A percentile compares a stretch with the other conserved stretches of the same genome.
Evolutionary conservation across 2,888 invertebrate species (phyloP).

Genomic region (Creontiades dilutus): DNA sequence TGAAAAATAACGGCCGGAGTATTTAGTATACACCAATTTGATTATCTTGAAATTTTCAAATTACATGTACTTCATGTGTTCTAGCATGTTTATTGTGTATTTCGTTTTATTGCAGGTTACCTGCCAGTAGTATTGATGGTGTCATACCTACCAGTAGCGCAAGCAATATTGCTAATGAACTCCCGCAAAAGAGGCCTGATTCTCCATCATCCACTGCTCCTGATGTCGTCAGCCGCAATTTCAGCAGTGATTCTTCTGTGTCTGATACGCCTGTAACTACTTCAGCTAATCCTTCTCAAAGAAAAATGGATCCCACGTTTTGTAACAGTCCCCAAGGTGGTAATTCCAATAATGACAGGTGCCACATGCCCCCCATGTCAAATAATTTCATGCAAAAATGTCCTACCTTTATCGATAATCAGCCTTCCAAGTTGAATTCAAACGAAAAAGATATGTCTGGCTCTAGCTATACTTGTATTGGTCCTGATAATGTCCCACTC

Average conservation of each 20-base stretch:
- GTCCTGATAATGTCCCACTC: constrained; percentile 78
- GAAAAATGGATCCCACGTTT: constrained; percentile 73
- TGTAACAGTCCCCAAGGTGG: constrained; percentile 74
- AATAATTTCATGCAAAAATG: constrained; percentile 74
- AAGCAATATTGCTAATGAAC: constrained; percentile 76
- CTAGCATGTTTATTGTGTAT: background rate
- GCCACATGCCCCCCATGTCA: constrained; percentile 72
- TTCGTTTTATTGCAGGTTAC: constrained; percentile 76
- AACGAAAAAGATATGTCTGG: constrained; percentile 73
- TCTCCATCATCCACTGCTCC: constrained; percentile 80
- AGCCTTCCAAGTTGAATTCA: constrained; percentile 72
- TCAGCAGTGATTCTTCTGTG: constrained; percentile 62
- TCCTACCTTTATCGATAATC: constrained; percentile 75
- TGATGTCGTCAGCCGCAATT: constrained; percentile 71
- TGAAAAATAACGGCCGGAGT: too few relatives aligned
- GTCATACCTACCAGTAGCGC: constrained; percentile 75
- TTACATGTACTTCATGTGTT: too few relatives aligned
- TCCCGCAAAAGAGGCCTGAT: constrained; percentile 77
- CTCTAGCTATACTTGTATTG: constrained; percentile 75
- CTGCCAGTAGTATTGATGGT: constrained; percentile 77
- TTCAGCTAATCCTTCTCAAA: constrained; percentile 71
- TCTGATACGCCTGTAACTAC: constrained; percentile 61
- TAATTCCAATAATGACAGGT: constrained; percentile 76
- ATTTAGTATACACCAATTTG: too few relatives aligned
- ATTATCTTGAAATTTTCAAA: too few relatives aligned